These are phyloP conservation scores for Epirrita christyi DNA, from an alignment of 2,888 invertebrate genomes.

Conservation along the genomic window DNA sequence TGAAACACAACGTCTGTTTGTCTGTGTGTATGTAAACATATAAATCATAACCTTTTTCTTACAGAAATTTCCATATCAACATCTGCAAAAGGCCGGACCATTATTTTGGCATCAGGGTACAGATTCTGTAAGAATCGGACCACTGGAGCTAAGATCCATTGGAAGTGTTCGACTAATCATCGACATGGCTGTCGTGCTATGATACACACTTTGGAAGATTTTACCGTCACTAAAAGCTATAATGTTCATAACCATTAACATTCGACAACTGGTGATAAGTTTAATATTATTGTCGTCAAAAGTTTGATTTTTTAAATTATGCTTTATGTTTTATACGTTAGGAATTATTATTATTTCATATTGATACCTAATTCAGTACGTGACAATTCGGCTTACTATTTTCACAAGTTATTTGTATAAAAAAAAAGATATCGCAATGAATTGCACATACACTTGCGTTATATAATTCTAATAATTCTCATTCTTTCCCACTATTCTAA, in stretches of 20 bases:
- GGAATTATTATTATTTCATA: neutral
- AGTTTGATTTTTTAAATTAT: neutral
- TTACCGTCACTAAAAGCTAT: neutral
- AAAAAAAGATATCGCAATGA: too few relatives aligned
- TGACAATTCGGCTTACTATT: neutral
- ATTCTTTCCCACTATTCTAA: too few relatives aligned
- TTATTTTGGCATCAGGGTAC: constrained; percentile 1
- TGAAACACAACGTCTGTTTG: too few relatives aligned
- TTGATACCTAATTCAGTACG: neutral
- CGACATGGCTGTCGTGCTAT: constrained; percentile 15
- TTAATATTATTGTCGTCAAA: neutral
- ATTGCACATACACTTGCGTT: too few relatives aligned
- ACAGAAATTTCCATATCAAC: neutral
- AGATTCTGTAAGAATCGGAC: neutral
- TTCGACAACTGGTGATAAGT: neutral
- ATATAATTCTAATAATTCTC: too few relatives aligned
- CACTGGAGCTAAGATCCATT: neutral
- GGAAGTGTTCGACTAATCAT: constrained; percentile 19
- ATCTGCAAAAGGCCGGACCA: neutral
- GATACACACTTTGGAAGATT: constrained; percentile 6
- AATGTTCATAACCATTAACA: constrained; percentile 41
- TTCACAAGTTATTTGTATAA: too few relatives aligned
- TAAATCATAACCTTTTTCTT: neutral
- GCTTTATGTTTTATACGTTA: neutral
- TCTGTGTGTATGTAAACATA: too few relatives aligned